Percentiles rank a stretch among this genome's conserved stretches.
phyloP scores from a whole-genome alignment of 2,888 invertebrate genomes.

The Dromius quadrimaculatus region DNA sequence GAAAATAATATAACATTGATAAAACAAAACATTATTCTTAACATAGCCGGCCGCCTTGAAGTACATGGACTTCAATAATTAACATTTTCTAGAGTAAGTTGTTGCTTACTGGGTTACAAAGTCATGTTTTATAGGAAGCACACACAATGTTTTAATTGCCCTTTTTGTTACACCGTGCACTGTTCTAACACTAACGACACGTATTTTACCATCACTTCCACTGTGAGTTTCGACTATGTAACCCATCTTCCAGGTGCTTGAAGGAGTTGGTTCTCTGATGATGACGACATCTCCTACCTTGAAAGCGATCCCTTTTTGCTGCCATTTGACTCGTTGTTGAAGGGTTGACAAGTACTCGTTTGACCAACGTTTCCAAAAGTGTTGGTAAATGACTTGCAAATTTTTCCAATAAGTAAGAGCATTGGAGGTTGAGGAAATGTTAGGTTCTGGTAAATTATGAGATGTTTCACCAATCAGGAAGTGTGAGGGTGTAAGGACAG shows the following conservation, averaged over 20 bases:
- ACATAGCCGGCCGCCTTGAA: neutral
- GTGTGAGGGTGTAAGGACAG: slow-evolving; percentile 50
- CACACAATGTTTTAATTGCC: neutral
- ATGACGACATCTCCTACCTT: slow-evolving; percentile 5
- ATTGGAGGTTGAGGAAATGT: neutral
- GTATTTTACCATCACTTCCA: slow-evolving; percentile 8
- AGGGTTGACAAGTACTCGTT: neutral
- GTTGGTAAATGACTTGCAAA: neutral
- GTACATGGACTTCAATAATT: neutral
- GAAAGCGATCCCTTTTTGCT: neutral
- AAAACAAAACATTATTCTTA: no score
- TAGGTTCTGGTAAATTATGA: slow-evolving; percentile 39
- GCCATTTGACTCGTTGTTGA: slow-evolving; percentile 9
- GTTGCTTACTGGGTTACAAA: neutral
- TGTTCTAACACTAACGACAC: neutral
- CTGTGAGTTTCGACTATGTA: slow-evolving; percentile 3
- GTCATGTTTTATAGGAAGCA: no score
- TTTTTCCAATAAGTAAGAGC: slow-evolving; percentile 2
- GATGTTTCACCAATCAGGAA: slow-evolving; percentile 50
- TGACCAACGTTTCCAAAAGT: slow-evolving; percentile 7
- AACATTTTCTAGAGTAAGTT: neutral
- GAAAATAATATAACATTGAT: no score
- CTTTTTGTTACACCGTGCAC: neutral
- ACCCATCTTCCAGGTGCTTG: neutral
- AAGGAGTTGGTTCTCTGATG: neutral